Evolutionary conservation across 2,888 invertebrate species (phyloP).

Genomic region (Drosophila pseudotakahashii): DNA sequence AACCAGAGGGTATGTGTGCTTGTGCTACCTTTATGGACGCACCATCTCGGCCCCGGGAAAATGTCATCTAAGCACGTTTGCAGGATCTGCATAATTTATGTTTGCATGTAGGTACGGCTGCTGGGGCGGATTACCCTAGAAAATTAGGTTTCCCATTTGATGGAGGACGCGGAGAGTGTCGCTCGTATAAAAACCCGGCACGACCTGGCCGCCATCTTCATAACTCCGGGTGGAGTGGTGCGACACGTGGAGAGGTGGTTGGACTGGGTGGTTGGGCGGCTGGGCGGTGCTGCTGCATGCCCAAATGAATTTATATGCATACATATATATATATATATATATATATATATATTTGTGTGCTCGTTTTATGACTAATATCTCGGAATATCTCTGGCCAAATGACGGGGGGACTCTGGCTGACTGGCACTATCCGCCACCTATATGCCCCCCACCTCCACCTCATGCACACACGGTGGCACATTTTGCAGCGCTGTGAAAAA

Average conservation of each 20-base stretch:
- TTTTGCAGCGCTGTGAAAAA: constrained; percentile 77
- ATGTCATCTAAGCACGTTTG: constrained; percentile 81
- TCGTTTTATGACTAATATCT: constrained; percentile 82
- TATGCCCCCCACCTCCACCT: neutral
- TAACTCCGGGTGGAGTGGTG: constrained; percentile 55
- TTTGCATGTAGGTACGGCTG: constrained; percentile 56
- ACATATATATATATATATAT: constrained; percentile 52
- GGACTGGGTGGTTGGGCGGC: constrained; percentile 5
- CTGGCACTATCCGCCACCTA: constrained; percentile 59
- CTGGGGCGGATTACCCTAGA: constrained; percentile 78
- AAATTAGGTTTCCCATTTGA: constrained; percentile 81
- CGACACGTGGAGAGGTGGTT: constrained; percentile 2
- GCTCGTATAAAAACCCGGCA: constrained; percentile 72
- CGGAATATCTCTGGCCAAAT: constrained; percentile 68
- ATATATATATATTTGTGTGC: constrained; percentile 61
- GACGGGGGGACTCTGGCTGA: constrained; percentile 30
- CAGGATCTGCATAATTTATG: constrained; percentile 83
- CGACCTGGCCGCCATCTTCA: constrained; percentile 73
- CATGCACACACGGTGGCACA: constrained; percentile 54
- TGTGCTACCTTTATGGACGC: constrained; percentile 66
- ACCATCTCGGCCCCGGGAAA: constrained; percentile 58
- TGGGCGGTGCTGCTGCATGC: constrained; percentile 43
- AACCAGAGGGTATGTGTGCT: constrained; percentile 8
- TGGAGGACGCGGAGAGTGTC: constrained; percentile 65
- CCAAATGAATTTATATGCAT: constrained; percentile 71